These are phyloP conservation scores for Fragum fragum DNA, from an alignment of 2,888 invertebrate species.

Conservation along the genomic window DNA sequence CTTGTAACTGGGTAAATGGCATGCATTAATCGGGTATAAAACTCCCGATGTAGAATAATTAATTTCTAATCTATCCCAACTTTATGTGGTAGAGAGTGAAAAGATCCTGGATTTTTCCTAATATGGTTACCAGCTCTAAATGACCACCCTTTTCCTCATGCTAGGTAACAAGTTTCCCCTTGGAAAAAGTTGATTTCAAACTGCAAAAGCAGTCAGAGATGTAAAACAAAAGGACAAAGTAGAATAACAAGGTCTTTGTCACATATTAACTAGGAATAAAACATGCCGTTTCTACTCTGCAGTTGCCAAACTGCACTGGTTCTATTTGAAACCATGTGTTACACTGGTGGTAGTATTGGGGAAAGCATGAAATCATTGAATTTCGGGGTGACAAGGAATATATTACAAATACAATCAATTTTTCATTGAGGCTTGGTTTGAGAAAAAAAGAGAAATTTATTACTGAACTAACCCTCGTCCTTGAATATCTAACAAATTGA, in stretches of 20 bases:
- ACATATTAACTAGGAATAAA: no score
- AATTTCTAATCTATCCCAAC: constrained; percentile 60
- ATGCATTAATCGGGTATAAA: constrained; percentile 71
- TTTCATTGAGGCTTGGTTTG: constrained; percentile 9
- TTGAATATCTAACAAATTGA: no score
- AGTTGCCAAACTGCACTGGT: no score
- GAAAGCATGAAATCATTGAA: constrained; percentile 12
- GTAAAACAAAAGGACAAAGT: no score
- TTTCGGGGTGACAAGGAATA: constrained; percentile 36
- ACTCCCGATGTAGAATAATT: constrained; percentile 45
- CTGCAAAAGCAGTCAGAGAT: no score
- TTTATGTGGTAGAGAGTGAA: constrained; percentile 37
- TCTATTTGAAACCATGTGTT: no score
- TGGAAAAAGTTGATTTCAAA: no score
- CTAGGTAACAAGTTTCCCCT: neutral
- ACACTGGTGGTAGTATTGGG: neutral
- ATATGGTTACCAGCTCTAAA: constrained; percentile 37
- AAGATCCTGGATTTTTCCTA: constrained; percentile 34
- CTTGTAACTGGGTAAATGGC: constrained; percentile 65
- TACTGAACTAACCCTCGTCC: neutral
- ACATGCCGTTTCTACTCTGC: no score
- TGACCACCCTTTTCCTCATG: neutral
- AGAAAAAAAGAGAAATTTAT: constrained; percentile 19
- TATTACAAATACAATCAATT: constrained; percentile 27
- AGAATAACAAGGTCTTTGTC: no score